Base-by-base conservation (phyloP, 2,113 vertebrate species). In the Chaetodon trifascialis region DNA sequence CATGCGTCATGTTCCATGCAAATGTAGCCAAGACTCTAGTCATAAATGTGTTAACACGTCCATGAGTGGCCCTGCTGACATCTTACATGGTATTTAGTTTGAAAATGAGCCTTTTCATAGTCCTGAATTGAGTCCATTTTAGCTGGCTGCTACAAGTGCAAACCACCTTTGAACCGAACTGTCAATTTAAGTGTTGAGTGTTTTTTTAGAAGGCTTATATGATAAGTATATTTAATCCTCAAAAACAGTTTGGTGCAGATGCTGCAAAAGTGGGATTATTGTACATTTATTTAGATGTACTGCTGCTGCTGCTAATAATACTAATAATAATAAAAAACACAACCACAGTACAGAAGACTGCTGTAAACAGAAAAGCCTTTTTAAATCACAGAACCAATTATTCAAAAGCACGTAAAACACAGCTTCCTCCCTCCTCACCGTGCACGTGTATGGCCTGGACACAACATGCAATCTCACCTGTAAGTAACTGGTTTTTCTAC, bases 1-100 rank as follows among this genome's bases (percentile, higher is more conserved):
- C 38, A 69, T 82, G 42, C 19, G 64, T 86, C 34, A 49, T 56
- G 6, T 66, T 9, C 15, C 15, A 66, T 56, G 14, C 21, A 65
- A 75, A 36, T 64, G 54, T 5, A 75, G 65, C 73, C 23, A 69
- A 47, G 11, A 66, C 42, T 44, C 23, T 14, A 36, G 44, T 30
- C 42, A 62, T 14, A 54, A 36, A 58, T n/a, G 46, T 42, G 11
- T 21, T 60, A 34, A 56, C 56, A 17, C 7, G 25, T 10, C 17
- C 23, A 21, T 59, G 12, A 68, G 54, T 42, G 47, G 44, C 58
- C 17, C 23, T 16, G 21, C 69, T 47, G 42, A 67, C 40, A 34
- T 72, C 70, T 54, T 54, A 40, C 17, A 46, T 14, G 55, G 7
- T 25, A 49, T 63, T 30, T 38, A 79, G 9, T 34, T 55, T 36